Base-by-base conservation (phyloP, 2,797 vertebrate genomes). In the Gymnothorax javanicus region DNA sequence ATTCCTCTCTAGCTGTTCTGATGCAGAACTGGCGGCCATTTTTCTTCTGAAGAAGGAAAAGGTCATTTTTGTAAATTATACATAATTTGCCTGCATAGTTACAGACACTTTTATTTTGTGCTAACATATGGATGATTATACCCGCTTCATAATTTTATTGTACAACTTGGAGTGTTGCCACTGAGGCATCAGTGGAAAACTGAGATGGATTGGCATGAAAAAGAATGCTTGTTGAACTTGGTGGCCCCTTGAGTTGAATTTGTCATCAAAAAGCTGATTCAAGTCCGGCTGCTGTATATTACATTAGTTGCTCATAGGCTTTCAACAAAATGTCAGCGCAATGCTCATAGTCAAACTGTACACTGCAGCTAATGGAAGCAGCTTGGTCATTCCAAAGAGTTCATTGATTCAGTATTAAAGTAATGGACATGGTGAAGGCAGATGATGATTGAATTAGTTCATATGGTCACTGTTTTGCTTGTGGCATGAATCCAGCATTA, bases 371-470 rank as follows among this genome's bases (percentile, higher is more conserved):
- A 81, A 56, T 81, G 56, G 54, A 81, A 81, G 50, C 77, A 81
- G 77, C 77, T 81, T 81, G 77, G 50, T 11, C 52, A 20, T 81
- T 81, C 50, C 50, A 81, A 56, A 23, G 50, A 81, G 77, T 56
- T 50, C 77, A 56, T 81, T 52, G 50, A 56, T 81, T 81, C 77
- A 33, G 50, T 81, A 81, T 81, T 81, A 81, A 81, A 54, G 54
- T 56, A 81, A 81, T 81, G 77, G 50, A 81, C 56, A 81, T 81
- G 77, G 77, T 56, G 52, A 56, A 56, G 77, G 77, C 77, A 81
- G 77, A 81, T 56, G 77, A 81, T 81, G 77, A 81, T 81, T 81
- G 56, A 81, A 81, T 81, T 52, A 56, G 50, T 81, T 81, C 50
- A 56, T 81, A 81, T 81, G 77, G 77, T 56, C 77, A 81, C 7